Evolutionary conservation across 2,113 vertebrate genomes (phyloP).

Genomic region (Rhombomys opimus): DNA sequence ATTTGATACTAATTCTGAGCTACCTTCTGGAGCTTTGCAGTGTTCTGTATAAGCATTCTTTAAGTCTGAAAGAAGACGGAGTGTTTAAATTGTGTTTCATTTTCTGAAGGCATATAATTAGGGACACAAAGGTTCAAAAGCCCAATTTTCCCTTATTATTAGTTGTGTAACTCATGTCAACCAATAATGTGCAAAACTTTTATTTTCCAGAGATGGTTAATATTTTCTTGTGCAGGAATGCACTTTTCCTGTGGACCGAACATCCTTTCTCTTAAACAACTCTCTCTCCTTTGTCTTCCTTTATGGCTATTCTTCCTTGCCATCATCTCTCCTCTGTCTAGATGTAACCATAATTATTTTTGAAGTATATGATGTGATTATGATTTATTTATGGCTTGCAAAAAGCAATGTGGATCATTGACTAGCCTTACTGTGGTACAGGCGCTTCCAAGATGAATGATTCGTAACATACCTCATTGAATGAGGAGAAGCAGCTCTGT

Average conservation of each 20-base stretch:
- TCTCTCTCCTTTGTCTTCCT: background rate
- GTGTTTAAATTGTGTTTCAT: conserved; percentile 35
- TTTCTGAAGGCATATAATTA: conserved; percentile 4
- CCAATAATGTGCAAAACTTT: background rate
- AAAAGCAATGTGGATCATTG: background rate
- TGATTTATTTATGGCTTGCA: background rate
- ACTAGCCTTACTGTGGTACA: background rate
- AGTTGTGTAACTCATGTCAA: background rate
- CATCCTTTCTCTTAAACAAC: background rate
- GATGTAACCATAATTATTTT: background rate
- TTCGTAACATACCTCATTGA: background rate
- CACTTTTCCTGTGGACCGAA: background rate
- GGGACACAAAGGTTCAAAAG: background rate
- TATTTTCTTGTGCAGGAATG: background rate
- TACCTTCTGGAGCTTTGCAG: background rate
- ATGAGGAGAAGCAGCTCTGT: background rate
- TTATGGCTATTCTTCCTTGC: background rate
- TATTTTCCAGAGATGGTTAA: background rate
- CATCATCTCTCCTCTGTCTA: background rate
- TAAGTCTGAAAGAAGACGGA: background rate
- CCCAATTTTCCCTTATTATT: background rate
- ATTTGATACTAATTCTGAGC: conserved; percentile 1
- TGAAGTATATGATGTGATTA: background rate
- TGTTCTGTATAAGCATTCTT: background rate
- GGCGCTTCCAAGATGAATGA: background rate